phyloP scores from a whole-genome alignment of 1,140 invertebrate species.

The Leptonema lineaticorne region DNA sequence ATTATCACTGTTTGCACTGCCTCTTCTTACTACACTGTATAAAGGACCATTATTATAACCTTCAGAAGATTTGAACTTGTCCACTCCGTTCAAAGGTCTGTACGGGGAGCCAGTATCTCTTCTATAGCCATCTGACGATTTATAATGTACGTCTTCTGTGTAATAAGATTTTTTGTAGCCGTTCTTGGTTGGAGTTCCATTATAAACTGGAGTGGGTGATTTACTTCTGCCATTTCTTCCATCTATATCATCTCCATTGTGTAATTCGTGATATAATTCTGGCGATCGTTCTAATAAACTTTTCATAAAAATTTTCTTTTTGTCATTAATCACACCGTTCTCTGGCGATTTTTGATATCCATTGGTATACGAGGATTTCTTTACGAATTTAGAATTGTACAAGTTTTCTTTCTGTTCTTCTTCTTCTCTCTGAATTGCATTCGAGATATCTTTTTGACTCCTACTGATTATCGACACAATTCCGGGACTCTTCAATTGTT shows the following conservation, averaged over 20 bases:
- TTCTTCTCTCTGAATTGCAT: slow-evolving; percentile 52
- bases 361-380: slow-evolving; percentile 54
- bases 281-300: slow-evolving; percentile 72
- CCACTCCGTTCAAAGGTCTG: slow-evolving; percentile 47
- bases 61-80: slow-evolving; percentile 51
- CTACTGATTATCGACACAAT: slow-evolving; percentile 81
- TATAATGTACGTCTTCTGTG: slow-evolving; percentile 49
- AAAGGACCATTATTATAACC: slow-evolving; percentile 49
- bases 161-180: slow-evolving; percentile 37
- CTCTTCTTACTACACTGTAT: slow-evolving; percentile 54
- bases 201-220: slow-evolving; percentile 48
- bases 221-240: slow-evolving; percentile 48
- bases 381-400: slow-evolving; percentile 57
- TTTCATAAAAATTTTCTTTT: slow-evolving; percentile 70
- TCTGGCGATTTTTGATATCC: slow-evolving; percentile 53
- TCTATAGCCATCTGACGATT: slow-evolving; percentile 51
- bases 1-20: slow-evolving; percentile 66
- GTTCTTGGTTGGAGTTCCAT: slow-evolving; percentile 42
- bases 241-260: slow-evolving; percentile 61
- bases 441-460: slow-evolving; percentile 72
- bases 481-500: slow-evolving; percentile 78
- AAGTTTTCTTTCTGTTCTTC: slow-evolving; percentile 53
- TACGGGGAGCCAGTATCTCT: slow-evolving; percentile 53
- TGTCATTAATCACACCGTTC: slow-evolving; percentile 58
- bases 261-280: slow-evolving; percentile 70